phyloP scores from a whole-genome alignment of 2,113 vertebrate genomes.

The Rhea americana region DNA sequence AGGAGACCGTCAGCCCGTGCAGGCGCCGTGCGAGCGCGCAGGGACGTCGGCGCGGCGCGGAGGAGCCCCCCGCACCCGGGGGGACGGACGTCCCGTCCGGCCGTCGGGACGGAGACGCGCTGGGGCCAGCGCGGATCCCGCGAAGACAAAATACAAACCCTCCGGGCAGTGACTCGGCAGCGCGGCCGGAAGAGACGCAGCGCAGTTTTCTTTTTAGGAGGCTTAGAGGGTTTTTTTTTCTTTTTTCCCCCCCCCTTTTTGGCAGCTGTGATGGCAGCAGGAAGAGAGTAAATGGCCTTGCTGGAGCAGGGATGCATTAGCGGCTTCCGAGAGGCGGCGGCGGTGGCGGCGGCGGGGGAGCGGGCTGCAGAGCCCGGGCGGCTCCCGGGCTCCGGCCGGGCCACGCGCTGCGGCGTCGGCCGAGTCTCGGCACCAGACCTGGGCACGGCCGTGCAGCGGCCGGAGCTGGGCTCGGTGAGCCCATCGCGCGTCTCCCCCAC shows the following conservation, averaged over 20 bases:
- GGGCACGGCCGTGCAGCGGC: no score
- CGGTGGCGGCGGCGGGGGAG: background rate
- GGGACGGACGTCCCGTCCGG: background rate
- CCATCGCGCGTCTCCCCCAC: no score
- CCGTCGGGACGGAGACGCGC: background rate
- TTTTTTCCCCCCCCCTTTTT: slow-evolving; percentile 15
- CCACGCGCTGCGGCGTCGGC: no score
- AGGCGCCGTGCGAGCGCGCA: background rate
- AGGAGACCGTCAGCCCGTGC: no score
- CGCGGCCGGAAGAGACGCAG: background rate
- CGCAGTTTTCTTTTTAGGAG: background rate
- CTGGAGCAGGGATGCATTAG: slow-evolving; percentile 10
- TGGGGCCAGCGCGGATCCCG: background rate
- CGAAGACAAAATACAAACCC: background rate
- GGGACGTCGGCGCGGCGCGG: rapidly evolving
- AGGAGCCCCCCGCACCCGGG: background rate
- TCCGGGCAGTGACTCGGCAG: slow-evolving; percentile 35
- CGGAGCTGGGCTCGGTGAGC: no score
- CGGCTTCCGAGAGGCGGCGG: slow-evolving; percentile 24
- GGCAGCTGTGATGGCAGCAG: background rate
- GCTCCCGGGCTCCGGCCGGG: no score
- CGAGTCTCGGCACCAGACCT: no score
- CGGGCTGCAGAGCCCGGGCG: no score
- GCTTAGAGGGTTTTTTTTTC: background rate
- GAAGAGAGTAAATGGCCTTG: background rate